These are phyloP conservation scores for Archips crataeganus DNA, from an alignment of 2,888 invertebrate species.

Conservation along the genomic window DNA sequence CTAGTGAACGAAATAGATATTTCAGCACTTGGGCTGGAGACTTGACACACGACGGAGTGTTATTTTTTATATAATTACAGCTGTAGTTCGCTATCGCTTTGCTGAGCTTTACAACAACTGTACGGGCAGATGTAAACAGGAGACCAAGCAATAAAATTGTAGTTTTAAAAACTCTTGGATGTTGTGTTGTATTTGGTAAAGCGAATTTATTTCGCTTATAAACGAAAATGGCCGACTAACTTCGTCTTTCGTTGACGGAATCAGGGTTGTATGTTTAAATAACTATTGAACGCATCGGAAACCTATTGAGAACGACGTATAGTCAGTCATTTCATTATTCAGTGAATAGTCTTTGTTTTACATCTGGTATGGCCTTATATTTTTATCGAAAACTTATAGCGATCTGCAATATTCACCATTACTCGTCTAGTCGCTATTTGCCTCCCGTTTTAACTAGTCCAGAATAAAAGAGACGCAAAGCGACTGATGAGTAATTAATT, in stretches of 20 bases:
- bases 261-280: neutral
- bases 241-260: neutral
- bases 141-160: constrained; percentile 22
- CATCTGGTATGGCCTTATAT: neutral
- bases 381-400: neutral
- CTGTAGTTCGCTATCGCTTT: neutral
- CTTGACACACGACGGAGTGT: neutral
- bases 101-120: neutral
- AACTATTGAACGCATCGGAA: neutral
- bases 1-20: neutral
- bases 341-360: neutral
- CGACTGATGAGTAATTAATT: neutral
- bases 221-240: neutral
- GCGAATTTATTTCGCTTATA: neutral
- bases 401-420: neutral
- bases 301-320: neutral
- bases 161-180: neutral
- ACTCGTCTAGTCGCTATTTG: neutral
- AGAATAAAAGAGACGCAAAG: neutral
- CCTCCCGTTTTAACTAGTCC: neutral
- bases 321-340: constrained; percentile 3
- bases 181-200: constrained; percentile 14
- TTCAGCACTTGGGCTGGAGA: neutral
- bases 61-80: constrained; percentile 9
- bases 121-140: constrained; percentile 1